phyloP scores from a whole-genome alignment of 2,888 invertebrate species.

The Eupithecia inturbata region DNA sequence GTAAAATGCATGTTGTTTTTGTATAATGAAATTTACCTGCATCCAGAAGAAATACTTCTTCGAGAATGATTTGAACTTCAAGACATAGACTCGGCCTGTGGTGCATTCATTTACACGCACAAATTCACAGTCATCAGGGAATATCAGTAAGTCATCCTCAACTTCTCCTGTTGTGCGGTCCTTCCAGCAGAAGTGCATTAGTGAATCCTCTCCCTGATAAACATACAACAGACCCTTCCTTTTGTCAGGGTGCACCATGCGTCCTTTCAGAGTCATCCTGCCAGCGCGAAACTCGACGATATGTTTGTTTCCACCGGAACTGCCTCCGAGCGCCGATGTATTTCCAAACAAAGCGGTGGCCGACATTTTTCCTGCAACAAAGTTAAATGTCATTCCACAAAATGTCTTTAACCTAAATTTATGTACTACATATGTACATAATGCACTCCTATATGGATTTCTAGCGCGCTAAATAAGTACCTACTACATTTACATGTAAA shows the following conservation, averaged over 20 bases:
- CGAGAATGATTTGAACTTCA: constrained; percentile 97
- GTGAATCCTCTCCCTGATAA: constrained; percentile 97
- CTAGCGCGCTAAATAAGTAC: neutral
- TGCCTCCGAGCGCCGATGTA: constrained; percentile 89
- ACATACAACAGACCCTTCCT: constrained; percentile 97
- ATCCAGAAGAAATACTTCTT: constrained; percentile 99
- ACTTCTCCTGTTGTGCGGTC: constrained; percentile 96
- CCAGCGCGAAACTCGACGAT: constrained; percentile 98
- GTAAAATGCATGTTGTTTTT: neutral
- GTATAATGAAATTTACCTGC: constrained; percentile 85
- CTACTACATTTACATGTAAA: neutral
- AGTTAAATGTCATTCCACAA: constrained; percentile 5
- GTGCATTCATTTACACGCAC: constrained; percentile 97
- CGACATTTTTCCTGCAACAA: constrained; percentile 75
- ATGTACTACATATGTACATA: neutral
- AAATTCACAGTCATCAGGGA: constrained; percentile 99
- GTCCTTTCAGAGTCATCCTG: constrained; percentile 96
- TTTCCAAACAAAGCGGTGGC: constrained; percentile 90
- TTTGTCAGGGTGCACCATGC: constrained; percentile 97
- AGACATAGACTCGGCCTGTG: constrained; percentile 96
- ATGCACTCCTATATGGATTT: neutral
- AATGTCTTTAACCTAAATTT: neutral
- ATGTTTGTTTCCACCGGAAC: constrained; percentile 93
- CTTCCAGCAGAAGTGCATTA: constrained; percentile 99
- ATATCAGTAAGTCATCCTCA: constrained; percentile 99